Base-by-base conservation (phyloP, 2,113 vertebrate genomes). In the Piaya cayana region DNA sequence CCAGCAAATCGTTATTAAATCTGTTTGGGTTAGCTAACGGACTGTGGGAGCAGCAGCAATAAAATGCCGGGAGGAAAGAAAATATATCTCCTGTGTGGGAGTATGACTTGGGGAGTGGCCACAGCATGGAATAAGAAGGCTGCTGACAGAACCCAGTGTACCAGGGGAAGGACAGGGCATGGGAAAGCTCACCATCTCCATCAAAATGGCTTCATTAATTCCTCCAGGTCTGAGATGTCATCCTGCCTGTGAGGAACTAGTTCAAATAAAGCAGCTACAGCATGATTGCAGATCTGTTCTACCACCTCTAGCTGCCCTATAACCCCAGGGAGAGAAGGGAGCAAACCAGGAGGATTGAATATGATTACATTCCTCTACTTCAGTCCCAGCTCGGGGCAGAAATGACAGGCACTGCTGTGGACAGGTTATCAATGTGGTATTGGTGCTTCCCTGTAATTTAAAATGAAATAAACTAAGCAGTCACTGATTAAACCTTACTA, bases 341-440 rank as follows among this genome's bases (percentile, higher is more conserved):
- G 34, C n/a, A 76, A 89, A 70, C 23, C 12, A 81, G 69, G 11
- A 82, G 15, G 49, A 36, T 12, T 68, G 34, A 30, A 71, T 87
- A 82, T 72, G 6, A 77, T 79, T 89, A 50, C 53, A 27, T 91
- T 90, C 58, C 39, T 69, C 69, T 85, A 8, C 26, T 84, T 80
- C 45, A 29, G 55, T 69, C 67, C 36, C 34, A 75, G 76, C 34
- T 93, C n/a, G 75, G 22, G 37, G 34, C 52, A 90, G 69, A 72
- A 94, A 72, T 91, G 91, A 69, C 62, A 82, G 89, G 55, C 3
- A 5, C 55, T 55, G 18, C 69, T 65, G 37, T 4, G 1, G 70
- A 72, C 86, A 77, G 88, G 56, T 56, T 86, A 59, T 92, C 90
- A 84, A 65, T 91, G 84, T 68, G 76, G 67, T 95, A 90, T 55